These are phyloP conservation scores for Herminia tarsipennalis DNA, from an alignment of 2,888 invertebrate species.

Conservation along the genomic window DNA sequence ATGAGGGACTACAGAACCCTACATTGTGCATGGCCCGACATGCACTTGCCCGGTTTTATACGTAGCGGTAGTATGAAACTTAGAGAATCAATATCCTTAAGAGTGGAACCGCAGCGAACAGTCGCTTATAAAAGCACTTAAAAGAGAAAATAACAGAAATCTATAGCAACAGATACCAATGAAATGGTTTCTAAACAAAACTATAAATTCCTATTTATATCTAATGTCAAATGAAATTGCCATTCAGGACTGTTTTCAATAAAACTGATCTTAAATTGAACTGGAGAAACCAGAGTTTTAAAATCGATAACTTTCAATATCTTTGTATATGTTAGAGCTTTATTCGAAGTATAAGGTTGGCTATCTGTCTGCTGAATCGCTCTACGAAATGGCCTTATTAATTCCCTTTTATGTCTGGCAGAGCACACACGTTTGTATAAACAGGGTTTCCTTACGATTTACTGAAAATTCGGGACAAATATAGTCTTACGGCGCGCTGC, in stretches of 20 bases:
- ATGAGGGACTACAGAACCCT: too few relatives aligned
- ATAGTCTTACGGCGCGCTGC: background rate
- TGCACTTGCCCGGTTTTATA: too few relatives aligned
- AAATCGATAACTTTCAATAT: slow-evolving; percentile 81
- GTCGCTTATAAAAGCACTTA: too few relatives aligned
- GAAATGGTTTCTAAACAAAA: slow-evolving; percentile 17
- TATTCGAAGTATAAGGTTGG: slow-evolving; percentile 52
- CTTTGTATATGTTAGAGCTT: slow-evolving; percentile 66
- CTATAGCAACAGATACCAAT: background rate
- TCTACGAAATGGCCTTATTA: slow-evolving; percentile 80
- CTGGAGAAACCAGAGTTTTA: slow-evolving; percentile 60
- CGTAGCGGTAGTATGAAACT: too few relatives aligned
- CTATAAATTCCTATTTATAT: slow-evolving; percentile 27
- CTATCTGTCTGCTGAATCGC: slow-evolving; percentile 74
- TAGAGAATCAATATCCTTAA: background rate
- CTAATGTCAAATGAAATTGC: slow-evolving; percentile 21
- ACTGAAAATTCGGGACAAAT: background rate
- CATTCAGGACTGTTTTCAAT: slow-evolving; percentile 50
- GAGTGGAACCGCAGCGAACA: background rate
- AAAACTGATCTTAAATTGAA: slow-evolving; percentile 52
- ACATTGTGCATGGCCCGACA: too few relatives aligned
- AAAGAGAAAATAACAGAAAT: background rate
- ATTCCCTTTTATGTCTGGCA: slow-evolving; percentile 77
- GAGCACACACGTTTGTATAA: slow-evolving; percentile 68
- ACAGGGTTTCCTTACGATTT: slow-evolving; percentile 11